Percentiles rank a stretch among this genome's conserved stretches.
phyloP scores from a whole-genome alignment of 2,113 vertebrate species.

The Columba livia region DNA sequence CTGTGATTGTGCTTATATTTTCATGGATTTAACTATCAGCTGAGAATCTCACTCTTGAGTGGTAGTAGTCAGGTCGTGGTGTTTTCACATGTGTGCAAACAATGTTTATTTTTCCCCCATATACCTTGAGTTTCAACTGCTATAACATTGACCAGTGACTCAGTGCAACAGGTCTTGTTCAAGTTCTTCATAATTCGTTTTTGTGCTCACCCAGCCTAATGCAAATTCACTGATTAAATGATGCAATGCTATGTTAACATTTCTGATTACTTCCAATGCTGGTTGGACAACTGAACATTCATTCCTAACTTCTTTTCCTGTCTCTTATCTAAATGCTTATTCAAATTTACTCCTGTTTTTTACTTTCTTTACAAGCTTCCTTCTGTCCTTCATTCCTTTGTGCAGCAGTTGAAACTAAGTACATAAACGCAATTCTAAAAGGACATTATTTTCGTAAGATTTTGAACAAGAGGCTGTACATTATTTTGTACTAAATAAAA shows the following conservation, averaged over 20 bases:
- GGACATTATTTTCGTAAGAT: neutral
- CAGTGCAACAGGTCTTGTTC: neutral
- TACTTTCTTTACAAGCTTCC: neutral
- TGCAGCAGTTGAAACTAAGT: neutral
- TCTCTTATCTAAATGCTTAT: neutral
- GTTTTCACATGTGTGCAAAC: neutral
- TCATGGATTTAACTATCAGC: neutral
- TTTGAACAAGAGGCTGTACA: neutral
- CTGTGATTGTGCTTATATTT: neutral
- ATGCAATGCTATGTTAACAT: neutral
- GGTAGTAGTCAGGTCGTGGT: neutral
- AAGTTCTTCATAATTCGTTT: neutral
- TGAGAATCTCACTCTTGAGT: rapidly evolving
- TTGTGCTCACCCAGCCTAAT: neutral
- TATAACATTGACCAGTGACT: neutral
- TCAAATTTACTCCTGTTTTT: neutral
- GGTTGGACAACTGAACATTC: neutral
- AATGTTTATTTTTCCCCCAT: neutral
- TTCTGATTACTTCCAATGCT: neutral
- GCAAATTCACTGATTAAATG: neutral
- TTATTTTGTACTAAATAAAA: neutral
- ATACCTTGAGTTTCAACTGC: neutral
- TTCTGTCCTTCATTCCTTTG: neutral
- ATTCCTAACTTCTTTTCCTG: neutral
- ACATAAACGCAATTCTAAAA: neutral